Conservation (phyloP, 35 echinoderm and acorn worm species). For the Apostichopus californicus region DNA sequence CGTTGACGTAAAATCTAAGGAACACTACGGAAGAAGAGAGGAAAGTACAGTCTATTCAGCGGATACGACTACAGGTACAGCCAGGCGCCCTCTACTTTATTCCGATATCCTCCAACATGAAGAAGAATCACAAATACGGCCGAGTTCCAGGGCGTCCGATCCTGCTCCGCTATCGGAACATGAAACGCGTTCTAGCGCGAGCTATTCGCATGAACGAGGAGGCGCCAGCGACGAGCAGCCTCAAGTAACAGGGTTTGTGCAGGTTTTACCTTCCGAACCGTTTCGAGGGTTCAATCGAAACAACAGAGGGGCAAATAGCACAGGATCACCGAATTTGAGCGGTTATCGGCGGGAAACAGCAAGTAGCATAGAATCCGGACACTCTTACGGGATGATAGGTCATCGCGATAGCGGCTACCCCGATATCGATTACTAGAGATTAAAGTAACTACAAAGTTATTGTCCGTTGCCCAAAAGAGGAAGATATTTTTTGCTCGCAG, state of each 20-base stretch:
- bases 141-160: neutral
- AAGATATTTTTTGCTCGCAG: too few relatives aligned
- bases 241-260: neutral
- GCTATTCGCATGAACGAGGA: neutral
- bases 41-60: neutral
- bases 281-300: neutral
- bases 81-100: neutral
- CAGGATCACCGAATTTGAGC: neutral
- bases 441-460: too few relatives aligned
- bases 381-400: neutral
- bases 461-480: too few relatives aligned
- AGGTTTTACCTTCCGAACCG: neutral
- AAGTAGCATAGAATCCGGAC: neutral
- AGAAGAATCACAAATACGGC: neutral
- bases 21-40: neutral
- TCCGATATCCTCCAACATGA: neutral
- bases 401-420: neutral
- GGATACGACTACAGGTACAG: neutral
- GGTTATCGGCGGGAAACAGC: neutral
- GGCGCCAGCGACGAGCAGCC: neutral
- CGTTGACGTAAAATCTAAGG: neutral
- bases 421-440: neutral
- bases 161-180: neutral
- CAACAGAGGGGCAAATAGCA: neutral
- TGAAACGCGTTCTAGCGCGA: neutral